Conservation (phyloP, 2,797 vertebrate genomes). For the Leptoclinus maculatus region DNA sequence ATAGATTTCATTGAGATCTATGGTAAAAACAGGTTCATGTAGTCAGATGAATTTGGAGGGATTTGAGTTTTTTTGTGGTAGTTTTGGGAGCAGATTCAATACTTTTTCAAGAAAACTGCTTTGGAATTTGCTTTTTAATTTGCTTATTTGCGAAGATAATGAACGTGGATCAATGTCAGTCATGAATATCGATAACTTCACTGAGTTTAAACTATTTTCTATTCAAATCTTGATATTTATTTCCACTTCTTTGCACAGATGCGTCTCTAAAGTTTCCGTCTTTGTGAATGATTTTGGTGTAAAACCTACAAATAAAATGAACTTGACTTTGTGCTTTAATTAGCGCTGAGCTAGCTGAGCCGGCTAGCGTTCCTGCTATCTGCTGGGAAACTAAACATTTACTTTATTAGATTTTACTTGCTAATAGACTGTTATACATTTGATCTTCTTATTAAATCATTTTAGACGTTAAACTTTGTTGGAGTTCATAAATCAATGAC, state of each 20-base stretch:
- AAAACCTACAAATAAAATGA: too few species aligned
- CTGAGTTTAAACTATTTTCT: too few species aligned
- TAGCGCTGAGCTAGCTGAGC: background rate
- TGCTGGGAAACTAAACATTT: background rate
- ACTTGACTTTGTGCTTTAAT: background rate
- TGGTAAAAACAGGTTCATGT: background rate
- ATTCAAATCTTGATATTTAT: background rate
- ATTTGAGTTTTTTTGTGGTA: background rate
- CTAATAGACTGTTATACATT: background rate
- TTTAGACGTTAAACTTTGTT: background rate
- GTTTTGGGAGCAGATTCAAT: too few species aligned
- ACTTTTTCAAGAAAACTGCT: too few species aligned
- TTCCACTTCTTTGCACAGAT: background rate
- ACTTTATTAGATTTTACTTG: background rate
- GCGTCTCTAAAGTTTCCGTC: too few species aligned
- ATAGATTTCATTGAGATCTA: slow-evolving; percentile 33
- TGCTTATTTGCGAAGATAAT: too few species aligned
- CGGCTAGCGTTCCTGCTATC: background rate
- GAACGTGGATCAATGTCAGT: too few species aligned
- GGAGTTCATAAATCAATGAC: background rate
- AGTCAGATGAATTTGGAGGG: slow-evolving; percentile 8
- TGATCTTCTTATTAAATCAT: background rate
- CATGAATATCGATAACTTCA: too few species aligned
- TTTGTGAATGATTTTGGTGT: too few species aligned
- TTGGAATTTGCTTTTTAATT: too few species aligned